Evolutionary conservation across 2,888 invertebrate genomes (phyloP).

Genomic region (Synanthedon tipuliformis): DNA sequence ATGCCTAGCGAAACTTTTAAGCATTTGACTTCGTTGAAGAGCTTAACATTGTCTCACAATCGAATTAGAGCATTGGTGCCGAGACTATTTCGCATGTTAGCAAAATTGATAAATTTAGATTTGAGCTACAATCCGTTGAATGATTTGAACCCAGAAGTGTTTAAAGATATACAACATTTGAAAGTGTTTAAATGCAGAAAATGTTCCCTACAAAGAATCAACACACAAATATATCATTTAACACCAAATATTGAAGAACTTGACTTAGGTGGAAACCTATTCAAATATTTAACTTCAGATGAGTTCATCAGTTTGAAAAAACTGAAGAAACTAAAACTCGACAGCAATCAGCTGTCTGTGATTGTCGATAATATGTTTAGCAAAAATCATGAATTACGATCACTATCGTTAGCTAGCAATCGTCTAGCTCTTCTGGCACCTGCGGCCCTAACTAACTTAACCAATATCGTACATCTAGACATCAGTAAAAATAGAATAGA

Average conservation of each 20-base stretch:
- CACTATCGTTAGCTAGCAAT: slow-evolving; percentile 76
- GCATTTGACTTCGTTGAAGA: slow-evolving; percentile 76
- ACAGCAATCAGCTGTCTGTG: slow-evolving; percentile 83
- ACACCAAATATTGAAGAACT: slow-evolving; percentile 78
- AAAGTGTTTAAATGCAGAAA: slow-evolving; percentile 77
- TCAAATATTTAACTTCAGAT: slow-evolving; percentile 79
- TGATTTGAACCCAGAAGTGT: slow-evolving; percentile 82
- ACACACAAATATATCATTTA: slow-evolving; percentile 83
- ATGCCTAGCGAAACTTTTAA: slow-evolving; percentile 83
- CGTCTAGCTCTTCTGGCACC: slow-evolving; percentile 80
- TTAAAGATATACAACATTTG: slow-evolving; percentile 80
- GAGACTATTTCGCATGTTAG: slow-evolving; percentile 79
- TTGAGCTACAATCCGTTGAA: slow-evolving; percentile 80
- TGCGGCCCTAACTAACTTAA: slow-evolving; percentile 79
- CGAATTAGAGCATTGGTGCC: slow-evolving; percentile 76
- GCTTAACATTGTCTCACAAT: slow-evolving; percentile 76
- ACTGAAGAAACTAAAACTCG: slow-evolving; percentile 73
- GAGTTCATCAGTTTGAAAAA: slow-evolving; percentile 78
- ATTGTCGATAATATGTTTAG: slow-evolving; percentile 79
- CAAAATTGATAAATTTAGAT: slow-evolving; percentile 77
- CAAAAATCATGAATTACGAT: slow-evolving; percentile 63
- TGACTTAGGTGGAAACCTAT: slow-evolving; percentile 81
- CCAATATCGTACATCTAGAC: slow-evolving; percentile 76
- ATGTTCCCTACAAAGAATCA: slow-evolving; percentile 79
- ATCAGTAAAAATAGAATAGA: slow-evolving; percentile 82